Evolutionary conservation across 1,140 invertebrate genomes (phyloP).

Genomic region (Dufourea novaeangliae): DNA sequence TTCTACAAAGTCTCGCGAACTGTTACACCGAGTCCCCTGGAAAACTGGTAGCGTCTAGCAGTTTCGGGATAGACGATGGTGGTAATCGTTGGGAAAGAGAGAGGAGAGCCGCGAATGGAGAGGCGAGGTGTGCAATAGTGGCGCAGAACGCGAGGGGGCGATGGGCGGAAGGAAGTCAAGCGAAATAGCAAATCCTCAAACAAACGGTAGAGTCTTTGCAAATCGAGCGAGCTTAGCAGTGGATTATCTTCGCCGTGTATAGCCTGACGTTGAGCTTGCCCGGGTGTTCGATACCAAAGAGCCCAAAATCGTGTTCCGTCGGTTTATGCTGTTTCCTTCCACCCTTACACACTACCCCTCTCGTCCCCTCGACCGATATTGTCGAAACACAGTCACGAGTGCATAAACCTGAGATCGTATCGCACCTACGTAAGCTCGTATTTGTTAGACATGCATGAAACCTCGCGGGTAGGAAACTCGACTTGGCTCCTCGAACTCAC

Average conservation of each 20-base stretch:
- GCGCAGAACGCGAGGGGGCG: conserved; percentile 18
- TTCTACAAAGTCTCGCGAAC: conserved; percentile 33
- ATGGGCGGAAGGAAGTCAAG: conserved; percentile 51
- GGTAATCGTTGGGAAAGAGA: conserved; percentile 18
- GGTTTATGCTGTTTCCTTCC: conserved; percentile 32
- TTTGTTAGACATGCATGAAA: neutral
- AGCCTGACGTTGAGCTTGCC: conserved; percentile 38
- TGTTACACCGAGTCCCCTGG: conserved; percentile 34
- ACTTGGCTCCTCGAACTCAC: neutral
- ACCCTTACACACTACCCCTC: no score
- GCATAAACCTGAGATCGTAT: conserved; percentile 1
- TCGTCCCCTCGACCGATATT: neutral
- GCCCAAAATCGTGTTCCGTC: conserved; percentile 42
- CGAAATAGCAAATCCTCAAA: conserved; percentile 69
- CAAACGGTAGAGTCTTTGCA: conserved; percentile 67
- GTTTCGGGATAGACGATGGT: conserved; percentile 27
- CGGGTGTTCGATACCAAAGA: conserved; percentile 56
- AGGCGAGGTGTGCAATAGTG: conserved; percentile 21
- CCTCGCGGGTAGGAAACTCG: neutral
- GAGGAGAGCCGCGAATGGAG: conserved; percentile 25
- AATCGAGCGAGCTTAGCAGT: conserved; percentile 66
- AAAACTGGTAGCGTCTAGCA: conserved; percentile 48
- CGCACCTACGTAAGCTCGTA: conserved; percentile 1
- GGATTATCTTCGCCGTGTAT: conserved; percentile 65
- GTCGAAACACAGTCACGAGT: neutral